Evolutionary conservation across 2,888 invertebrate species (phyloP), one percentile per base, ranked within the genome.

Genomic region (Phengaris alcon): DNA sequence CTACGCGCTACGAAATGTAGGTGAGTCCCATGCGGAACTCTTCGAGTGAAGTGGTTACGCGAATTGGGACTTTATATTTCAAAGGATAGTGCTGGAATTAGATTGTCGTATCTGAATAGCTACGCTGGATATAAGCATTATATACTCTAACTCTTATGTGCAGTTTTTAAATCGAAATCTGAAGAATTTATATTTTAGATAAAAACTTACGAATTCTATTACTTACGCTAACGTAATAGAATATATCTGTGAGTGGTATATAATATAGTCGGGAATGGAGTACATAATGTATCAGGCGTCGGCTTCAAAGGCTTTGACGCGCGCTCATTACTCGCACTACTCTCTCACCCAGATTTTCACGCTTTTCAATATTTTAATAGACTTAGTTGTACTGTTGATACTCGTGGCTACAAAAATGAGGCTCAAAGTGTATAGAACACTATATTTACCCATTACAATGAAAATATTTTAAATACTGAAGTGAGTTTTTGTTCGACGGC

Each of bases 1-100:
- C 83, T 83, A 83, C 82, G 81, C 78, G 79, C 84, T 83, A 82
- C 82, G 82, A 80, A 35, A 82, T 79, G 80, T 82, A 81, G 82
- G 81, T 81, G 81, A 79, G 78, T 75, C 59, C 54, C 75, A 75
- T 69, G 77, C 74, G 75, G 77, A 78, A 77, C 78, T 78, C 79
- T 79, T 79, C 78, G 75, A 77, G 74, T 74, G 76, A 44, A 68
- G 64, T 68, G 52, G 12, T 12, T 8, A 5, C 35, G 52, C 52
- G 51, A 35, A n/a, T 13, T 10, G 51, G 35, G 51, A 52, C 72
- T 54, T 54, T 72, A 72, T 72, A 4, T 12, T 44, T 22, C 0
- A 13, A 3, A 2, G 0, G 0, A 72, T 70, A 51, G 48, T n/a
- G 6, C 10, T 51, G 2, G 13, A 64, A 64, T 64, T 22, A 15